Conservation (phyloP, 2,888 invertebrate species). For the Aricia artaxerxes region DNA sequence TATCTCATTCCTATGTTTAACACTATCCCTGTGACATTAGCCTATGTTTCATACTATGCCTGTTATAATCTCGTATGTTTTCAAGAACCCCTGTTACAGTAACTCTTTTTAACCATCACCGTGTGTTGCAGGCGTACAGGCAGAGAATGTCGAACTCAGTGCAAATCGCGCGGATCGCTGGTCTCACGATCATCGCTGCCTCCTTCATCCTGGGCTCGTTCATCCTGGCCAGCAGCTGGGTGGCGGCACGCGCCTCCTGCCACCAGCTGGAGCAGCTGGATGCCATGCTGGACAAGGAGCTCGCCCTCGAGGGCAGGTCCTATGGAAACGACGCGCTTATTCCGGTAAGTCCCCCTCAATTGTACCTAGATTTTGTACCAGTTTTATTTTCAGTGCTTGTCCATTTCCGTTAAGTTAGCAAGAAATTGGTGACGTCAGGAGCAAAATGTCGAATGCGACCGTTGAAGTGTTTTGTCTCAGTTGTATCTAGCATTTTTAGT, state of each 20-base stretch:
- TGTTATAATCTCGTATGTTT: too few species aligned
- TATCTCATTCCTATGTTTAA: too few species aligned
- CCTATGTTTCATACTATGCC: too few species aligned
- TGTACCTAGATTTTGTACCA: background rate
- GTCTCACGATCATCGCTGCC: constrained; percentile 89
- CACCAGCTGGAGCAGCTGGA: constrained; percentile 86
- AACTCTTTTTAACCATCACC: background rate
- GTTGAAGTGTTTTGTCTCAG: too few species aligned
- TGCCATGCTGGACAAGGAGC: constrained; percentile 84
- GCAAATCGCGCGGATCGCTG: constrained; percentile 92
- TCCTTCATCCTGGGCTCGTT: constrained; percentile 90
- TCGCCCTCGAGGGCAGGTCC: constrained; percentile 83
- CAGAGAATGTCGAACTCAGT: constrained; percentile 86
- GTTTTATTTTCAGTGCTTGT: background rate
- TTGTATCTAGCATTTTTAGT: too few species aligned
- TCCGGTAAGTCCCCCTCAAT: constrained; percentile 80
- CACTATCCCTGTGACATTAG: too few species aligned
- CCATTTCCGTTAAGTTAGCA: background rate
- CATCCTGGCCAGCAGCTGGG: constrained; percentile 91
- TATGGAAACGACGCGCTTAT: constrained; percentile 83
- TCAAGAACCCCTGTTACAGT: too few species aligned
- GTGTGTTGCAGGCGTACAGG: constrained; percentile 86
- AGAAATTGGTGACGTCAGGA: background rate
- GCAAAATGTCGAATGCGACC: too few species aligned
- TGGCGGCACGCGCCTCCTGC: constrained; percentile 90